Evolutionary conservation across 2,888 invertebrate species (phyloP), one percentile per base, ranked within the genome.

Genomic region (Drosophila emarginata): DNA sequence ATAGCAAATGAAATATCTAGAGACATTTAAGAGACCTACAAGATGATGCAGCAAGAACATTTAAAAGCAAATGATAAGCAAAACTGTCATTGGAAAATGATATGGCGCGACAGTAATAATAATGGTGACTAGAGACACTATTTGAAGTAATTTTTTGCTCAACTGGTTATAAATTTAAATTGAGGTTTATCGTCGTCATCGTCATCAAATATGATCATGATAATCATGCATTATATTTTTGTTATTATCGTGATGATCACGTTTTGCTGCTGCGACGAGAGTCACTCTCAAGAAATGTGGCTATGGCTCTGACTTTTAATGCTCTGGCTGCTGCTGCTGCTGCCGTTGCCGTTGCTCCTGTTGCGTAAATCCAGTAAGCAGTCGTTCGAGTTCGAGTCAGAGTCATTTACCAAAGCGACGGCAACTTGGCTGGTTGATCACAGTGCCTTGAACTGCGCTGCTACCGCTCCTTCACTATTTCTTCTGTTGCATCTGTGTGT

Each of bases 331-430:
- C n/a, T n/a, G n/a, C n/a, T n/a, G n/a, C n/a, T n/a, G n/a, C n/a
- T n/a, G 32, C 32, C 9, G 28, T 28, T 54, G 53, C 9, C 6
- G n/a, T 6, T 40, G 83, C 84, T 84, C 84, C 84, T 88, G 84
- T 84, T 84, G 84, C 84, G 84, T 84, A 84, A 84, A 88, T 69
- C 87, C 84, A 88, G 84, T 84, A 64, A 84, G 77, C 84, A 88
- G 70, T 87, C 74, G 74, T 69, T 79, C 72, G 73, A 59, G 61
- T 70, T 69, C 64, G 74, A 21, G 64, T 71, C 57, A 57, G 69
- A 71, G 75, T 71, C 71, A 75, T 67, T 76, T 75, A 71, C 69
- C 73, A 73, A 72, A 67, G 73, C 74, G 72, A 73, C 73, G 73
- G 73, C 74, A 73, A 64, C 70, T 63, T 66, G 65, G 83, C 82